A percentile compares a stretch with the other conserved stretches of the same genome.
Evolutionary conservation across 2,888 invertebrate genomes (phyloP).

Genomic region (Agrotis segetum): DNA sequence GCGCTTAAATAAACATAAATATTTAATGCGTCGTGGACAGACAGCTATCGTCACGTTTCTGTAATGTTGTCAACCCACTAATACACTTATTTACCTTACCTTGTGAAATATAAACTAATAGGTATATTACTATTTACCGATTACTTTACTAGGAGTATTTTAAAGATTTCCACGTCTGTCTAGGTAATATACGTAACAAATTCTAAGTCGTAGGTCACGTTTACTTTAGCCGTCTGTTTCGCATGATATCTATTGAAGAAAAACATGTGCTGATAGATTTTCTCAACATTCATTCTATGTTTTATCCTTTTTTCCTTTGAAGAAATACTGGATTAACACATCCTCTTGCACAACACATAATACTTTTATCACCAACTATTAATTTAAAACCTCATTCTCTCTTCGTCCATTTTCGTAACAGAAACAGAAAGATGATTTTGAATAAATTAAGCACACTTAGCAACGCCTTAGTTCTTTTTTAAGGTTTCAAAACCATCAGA

Average conservation of each 20-base stretch:
- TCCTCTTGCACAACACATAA: too few relatives aligned
- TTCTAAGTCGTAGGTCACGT: background rate
- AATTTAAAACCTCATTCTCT: too few relatives aligned
- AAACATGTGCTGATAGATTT: too few relatives aligned
- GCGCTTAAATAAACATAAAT: constrained; percentile 6
- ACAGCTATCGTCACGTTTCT: constrained; percentile 43
- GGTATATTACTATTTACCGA: constrained; percentile 10
- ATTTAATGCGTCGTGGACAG: constrained; percentile 12
- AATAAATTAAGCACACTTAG: too few relatives aligned
- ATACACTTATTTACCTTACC: constrained; percentile 24
- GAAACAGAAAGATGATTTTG: too few relatives aligned
- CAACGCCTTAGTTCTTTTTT: too few relatives aligned
- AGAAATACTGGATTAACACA: too few relatives aligned
- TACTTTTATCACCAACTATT: too few relatives aligned
- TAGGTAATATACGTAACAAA: background rate
- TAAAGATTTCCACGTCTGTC: background rate
- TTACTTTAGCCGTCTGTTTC: background rate
- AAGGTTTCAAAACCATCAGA: too few relatives aligned
- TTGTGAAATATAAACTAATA: constrained; percentile 32
- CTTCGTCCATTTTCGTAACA: too few relatives aligned
- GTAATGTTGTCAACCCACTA: constrained; percentile 15
- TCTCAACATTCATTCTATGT: too few relatives aligned
- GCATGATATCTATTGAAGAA: background rate
- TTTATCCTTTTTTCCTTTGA: too few relatives aligned
- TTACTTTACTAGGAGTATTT: background rate